These are phyloP conservation scores for Aurelia sp. DNA, from an alignment of 30 jellyfish, hydroid and myxozoan species.

Conservation along the genomic window DNA sequence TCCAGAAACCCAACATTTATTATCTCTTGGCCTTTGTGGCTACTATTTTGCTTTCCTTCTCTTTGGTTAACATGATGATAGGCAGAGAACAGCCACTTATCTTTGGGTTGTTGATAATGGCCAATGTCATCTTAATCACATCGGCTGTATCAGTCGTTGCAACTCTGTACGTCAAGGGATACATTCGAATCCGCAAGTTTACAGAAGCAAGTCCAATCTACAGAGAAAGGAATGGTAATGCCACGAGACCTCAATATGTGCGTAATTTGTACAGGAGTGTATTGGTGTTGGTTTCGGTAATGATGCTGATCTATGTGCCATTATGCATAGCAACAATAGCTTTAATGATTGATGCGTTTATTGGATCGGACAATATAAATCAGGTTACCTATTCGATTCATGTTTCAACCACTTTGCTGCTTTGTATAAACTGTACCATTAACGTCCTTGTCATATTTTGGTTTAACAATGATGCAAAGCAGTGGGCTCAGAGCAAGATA, in stretches of 20 bases:
- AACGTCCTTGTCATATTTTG: background rate
- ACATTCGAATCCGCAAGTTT: background rate
- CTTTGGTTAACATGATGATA: no score
- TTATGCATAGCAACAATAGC: background rate
- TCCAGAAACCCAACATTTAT: no score
- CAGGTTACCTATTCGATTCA: background rate
- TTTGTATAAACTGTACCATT: background rate
- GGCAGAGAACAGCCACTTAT: no score
- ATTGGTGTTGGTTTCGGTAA: no score
- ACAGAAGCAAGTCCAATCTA: constrained; percentile 16
- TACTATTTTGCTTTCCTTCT: no score
- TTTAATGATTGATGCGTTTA: background rate
- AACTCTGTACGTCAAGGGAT: constrained; percentile 10
- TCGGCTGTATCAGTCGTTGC: background rate
- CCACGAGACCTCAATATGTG: background rate
- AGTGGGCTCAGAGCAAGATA: background rate
- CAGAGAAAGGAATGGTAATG: background rate
- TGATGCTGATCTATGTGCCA: background rate
- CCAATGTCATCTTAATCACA: no score
- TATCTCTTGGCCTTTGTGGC: no score
- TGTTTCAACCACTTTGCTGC: background rate
- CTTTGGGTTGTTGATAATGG: no score
- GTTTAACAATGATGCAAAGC: background rate
- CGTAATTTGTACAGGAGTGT: no score
- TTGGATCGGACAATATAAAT: no score